These are phyloP conservation scores for Orussus abietinus DNA, from an alignment of 1,140 invertebrate genomes.

Conservation along the genomic window DNA sequence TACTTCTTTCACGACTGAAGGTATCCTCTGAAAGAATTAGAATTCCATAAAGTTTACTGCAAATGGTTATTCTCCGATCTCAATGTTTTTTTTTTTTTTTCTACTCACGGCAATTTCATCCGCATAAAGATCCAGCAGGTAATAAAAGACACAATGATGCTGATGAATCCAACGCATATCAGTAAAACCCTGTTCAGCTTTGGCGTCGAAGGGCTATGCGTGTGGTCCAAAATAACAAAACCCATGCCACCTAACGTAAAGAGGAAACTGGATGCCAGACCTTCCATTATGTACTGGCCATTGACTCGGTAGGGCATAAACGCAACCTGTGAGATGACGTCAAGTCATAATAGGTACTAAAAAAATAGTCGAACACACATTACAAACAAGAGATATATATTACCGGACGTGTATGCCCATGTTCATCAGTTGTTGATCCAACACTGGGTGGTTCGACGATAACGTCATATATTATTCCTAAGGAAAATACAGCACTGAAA, in stretches of 20 bases:
- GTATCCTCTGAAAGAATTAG: constrained; percentile 52
- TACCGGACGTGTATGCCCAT: constrained; percentile 90
- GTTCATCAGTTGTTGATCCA: constrained; percentile 94
- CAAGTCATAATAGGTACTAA: not conserved
- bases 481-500: constrained; percentile 35
- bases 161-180: constrained; percentile 88
- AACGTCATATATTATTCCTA: constrained; percentile 98
- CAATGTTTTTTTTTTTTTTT: no score
- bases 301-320: constrained; percentile 99
- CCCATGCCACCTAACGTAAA: constrained; percentile 94
- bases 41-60: no score
- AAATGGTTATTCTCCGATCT: no score
- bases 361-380: constrained; percentile 8
- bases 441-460: constrained; percentile 98
- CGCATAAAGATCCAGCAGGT: constrained; percentile 98
- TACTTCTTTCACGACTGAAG: constrained; percentile 43
- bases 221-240: constrained; percentile 94
- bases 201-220: constrained; percentile 85
- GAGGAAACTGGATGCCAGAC: constrained; percentile 92
- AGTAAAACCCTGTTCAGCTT: constrained; percentile 90
- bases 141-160: constrained; percentile 90
- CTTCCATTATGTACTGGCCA: constrained; percentile 99
- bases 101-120: constrained; percentile 89
- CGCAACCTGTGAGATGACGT: constrained; percentile 77
- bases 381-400: constrained; percentile 21